These are phyloP conservation scores for Halictus ligatus DNA, from an alignment of 2,888 invertebrate genomes.

Conservation along the genomic window DNA sequence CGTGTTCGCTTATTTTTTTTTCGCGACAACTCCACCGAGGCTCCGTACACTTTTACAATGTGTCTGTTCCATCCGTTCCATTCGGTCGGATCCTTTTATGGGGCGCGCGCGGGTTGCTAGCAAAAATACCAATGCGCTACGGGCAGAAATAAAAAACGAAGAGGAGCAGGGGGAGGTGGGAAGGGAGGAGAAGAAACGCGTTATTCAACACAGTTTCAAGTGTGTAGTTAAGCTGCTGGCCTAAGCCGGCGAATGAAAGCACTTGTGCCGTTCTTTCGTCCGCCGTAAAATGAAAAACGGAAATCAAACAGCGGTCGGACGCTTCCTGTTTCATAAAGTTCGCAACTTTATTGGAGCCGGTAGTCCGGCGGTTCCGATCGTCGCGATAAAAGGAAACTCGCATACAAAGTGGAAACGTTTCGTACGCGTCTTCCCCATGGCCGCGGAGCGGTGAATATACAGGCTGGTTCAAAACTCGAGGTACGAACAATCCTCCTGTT, in stretches of 20 bases:
- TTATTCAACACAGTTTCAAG: slow-evolving; percentile 16
- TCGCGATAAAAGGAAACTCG: slow-evolving; percentile 33
- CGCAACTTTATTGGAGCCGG: slow-evolving; percentile 3
- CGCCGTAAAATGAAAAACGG: slow-evolving; percentile 12
- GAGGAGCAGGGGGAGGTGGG: background rate
- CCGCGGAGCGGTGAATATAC: background rate
- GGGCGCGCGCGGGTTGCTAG: background rate
- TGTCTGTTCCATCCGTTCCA: slow-evolving; percentile 1
- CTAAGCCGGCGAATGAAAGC: slow-evolving; percentile 12
- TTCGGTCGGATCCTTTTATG: background rate
- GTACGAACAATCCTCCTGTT: background rate
- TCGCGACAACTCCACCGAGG: background rate
- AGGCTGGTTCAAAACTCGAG: background rate
- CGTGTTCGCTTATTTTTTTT: background rate
- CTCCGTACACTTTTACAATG: background rate
- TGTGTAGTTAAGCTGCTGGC: background rate
- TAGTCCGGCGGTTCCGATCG: slow-evolving; percentile 13
- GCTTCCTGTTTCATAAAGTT: slow-evolving; percentile 19
- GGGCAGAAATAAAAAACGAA: background rate
- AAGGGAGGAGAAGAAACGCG: background rate
- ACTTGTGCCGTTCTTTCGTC: slow-evolving; percentile 9
- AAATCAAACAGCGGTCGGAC: slow-evolving; percentile 2
- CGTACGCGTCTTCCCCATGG: background rate
- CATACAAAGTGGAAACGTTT: slow-evolving; percentile 27
- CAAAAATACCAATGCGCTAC: background rate